Evolutionary conservation across 2,113 vertebrate species (phyloP).

Genomic region (Azemiops feae): DNA sequence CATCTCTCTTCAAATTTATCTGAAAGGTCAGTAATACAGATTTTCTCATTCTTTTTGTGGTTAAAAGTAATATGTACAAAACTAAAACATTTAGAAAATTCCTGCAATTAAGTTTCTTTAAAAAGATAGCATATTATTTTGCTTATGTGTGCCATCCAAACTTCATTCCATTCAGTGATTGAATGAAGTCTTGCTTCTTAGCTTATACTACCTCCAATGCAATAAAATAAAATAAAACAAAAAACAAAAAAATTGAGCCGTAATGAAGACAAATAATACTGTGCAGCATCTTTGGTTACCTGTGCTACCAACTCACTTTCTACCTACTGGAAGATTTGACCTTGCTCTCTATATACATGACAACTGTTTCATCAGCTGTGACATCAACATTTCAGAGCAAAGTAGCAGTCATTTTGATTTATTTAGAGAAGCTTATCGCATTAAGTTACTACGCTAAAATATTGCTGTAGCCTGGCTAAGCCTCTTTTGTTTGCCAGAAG

Average conservation of each 20-base stretch:
- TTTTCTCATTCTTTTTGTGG: background rate
- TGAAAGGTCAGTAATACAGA: background rate
- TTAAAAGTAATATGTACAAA: background rate
- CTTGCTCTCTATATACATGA: background rate
- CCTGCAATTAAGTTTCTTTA: background rate
- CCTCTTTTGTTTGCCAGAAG: background rate
- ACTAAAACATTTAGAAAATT: background rate
- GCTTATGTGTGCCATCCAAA: background rate
- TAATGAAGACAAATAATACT: background rate
- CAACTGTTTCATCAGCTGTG: background rate
- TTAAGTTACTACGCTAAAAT: background rate
- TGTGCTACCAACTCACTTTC: background rate
- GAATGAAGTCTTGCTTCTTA: background rate
- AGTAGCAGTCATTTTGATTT: constrained; percentile 2
- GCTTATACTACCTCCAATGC: background rate
- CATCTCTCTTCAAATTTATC: background rate
- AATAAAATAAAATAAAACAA: background rate
- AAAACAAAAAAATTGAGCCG: accelerated
- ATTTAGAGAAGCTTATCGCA: constrained; percentile 15
- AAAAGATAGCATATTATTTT: background rate
- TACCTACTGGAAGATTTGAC: background rate
- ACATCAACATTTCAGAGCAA: background rate
- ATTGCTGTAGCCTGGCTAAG: background rate
- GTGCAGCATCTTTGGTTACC: accelerated
- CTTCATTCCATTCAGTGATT: background rate